Evolutionary conservation across 2,888 invertebrate species (phyloP), one percentile per base, ranked within the genome.

Genomic region (Pterobdella sp.): DNA sequence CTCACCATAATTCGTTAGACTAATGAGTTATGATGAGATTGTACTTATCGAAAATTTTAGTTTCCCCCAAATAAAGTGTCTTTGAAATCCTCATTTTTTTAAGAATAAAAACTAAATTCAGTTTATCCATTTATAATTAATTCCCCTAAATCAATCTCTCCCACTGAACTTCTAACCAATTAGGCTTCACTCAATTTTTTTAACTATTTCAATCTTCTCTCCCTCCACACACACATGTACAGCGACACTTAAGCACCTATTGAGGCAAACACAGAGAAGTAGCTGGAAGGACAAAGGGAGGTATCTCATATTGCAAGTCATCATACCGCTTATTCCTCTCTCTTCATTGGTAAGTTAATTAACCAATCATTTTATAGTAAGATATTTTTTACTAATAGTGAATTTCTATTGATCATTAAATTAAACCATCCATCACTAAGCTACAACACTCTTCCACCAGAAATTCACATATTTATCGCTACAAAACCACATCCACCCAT

Each of bases 281-380:
- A 34, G 42, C 18, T 74, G 74, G 72, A 63, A 70, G 29, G 34
- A 56, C 26, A 74, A 64, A 32, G 79, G 81, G n/a, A 79, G 79
- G 52, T 81, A 82, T 76, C 77, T 78, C 64, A 77, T 81, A 0
- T 68, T 81, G 49, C 75, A 78, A 29, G 74, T 77, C 4, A 74
- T 81, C 1, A 36, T 81, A 36, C 78, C 78, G 14, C 79, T 78
- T 75, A 37, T 80, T 1, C 75, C 79, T 34, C 63, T 74, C 22
- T 67, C 72, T 26, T 3, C 10, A 31, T 10, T 32, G 37, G 74
- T 74, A 18, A n/a, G 67, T 35, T 14, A 32, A 14, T 68, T 42
- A 37, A n/a, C 4, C 37, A 7, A 22, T n/a, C 29, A 31, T 29
- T 66, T 64, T 35, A 14, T 18, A 65, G n/a, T 0, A n/a, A 10